Percentiles rank a stretch among this genome's conserved stretches.
phyloP scores from a whole-genome alignment of 2,797 vertebrate genomes.

The Gallinago nigripennis region DNA sequence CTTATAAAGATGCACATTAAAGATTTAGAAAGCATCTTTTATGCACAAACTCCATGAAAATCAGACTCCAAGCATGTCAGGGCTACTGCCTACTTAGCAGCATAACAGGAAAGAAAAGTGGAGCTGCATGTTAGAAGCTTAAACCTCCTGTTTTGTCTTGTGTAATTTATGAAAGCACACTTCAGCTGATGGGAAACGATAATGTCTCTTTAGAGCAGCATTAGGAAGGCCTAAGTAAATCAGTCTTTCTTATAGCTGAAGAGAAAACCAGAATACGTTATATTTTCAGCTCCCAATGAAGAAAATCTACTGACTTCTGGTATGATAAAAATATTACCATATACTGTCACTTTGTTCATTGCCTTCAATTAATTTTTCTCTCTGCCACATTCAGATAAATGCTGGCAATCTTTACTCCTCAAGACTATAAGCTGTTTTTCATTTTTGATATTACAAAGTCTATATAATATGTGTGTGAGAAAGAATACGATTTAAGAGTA shows the following conservation, averaged over 20 bases:
- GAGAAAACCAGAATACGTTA: neutral
- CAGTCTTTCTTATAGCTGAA: neutral
- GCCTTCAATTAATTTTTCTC: conserved; percentile 44
- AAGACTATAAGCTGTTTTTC: conserved; percentile 13
- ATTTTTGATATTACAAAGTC: conserved; percentile 17
- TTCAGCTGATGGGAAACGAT: neutral
- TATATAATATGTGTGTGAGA: neutral
- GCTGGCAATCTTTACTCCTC: conserved; percentile 23
- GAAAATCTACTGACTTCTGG: conserved; percentile 12
- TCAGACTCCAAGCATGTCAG: neutral
- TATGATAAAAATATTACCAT: conserved; percentile 23
- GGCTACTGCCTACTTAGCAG: neutral
- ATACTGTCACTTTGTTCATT: neutral
- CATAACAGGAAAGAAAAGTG: neutral
- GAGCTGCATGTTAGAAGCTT: neutral
- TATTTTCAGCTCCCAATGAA: neutral
- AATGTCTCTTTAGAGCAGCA: neutral
- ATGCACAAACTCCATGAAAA: neutral
- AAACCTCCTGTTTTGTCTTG: neutral
- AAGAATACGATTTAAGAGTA: conserved; percentile 20
- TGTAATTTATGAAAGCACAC: neutral
- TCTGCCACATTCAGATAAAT: conserved; percentile 55
- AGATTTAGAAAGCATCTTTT: neutral
- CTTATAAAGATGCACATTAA: neutral
- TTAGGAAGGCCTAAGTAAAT: neutral